Base-by-base conservation (phyloP, 2,113 vertebrate genomes). In the Gallinago undulata region DNA sequence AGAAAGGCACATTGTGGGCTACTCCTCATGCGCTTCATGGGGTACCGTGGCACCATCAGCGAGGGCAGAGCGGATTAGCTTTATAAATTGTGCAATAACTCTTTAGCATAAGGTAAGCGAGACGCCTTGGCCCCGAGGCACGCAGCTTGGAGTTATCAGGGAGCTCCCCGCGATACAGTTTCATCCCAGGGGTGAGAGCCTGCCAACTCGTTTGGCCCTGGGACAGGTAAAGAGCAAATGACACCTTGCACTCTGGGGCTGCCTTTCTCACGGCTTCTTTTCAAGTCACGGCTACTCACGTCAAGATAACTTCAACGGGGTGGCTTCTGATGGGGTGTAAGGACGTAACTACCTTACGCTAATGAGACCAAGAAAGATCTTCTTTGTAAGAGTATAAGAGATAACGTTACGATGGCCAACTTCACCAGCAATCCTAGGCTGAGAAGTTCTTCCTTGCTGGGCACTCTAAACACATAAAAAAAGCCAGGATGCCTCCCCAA, bases 151-250 rank as follows among this genome's bases (percentile, higher is more conserved):
- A 53, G 41, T 80, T 60, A 85, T 3, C 81, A 80, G 91, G 55
- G 39, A 87, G 74, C 75, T 87, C 41, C 51, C 53, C 11, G n/a
- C 13, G 67, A 88, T 50, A 85, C 41, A 50, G 67, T 70, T 94
- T 87, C 82, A 81, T 35, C 59, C 50, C 59, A 90, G 75, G 28
- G 2, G 0, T 4, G n/a, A 74, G 41, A 59, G 59, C 13, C 75
- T 89, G 94, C 79, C 94, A 94, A n/a, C 69, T 48, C 73, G 18
- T 89, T 11, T 92, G 84, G 94, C 91, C 94, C 50, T 81, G 86
- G 87, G 86, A 84, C 12, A 92, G n/a, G 80, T 64, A 87, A 92
- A 89, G 77, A 87, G 43, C 37, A 90, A 88, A 90, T 14, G 59
- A 77, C 78, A 85, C 43, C 37, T 10, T 63, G 67, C 47, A 66